These are phyloP conservation scores for Sula dactylatra DNA, from an alignment of 2,113 vertebrate species.

Conservation along the genomic window DNA sequence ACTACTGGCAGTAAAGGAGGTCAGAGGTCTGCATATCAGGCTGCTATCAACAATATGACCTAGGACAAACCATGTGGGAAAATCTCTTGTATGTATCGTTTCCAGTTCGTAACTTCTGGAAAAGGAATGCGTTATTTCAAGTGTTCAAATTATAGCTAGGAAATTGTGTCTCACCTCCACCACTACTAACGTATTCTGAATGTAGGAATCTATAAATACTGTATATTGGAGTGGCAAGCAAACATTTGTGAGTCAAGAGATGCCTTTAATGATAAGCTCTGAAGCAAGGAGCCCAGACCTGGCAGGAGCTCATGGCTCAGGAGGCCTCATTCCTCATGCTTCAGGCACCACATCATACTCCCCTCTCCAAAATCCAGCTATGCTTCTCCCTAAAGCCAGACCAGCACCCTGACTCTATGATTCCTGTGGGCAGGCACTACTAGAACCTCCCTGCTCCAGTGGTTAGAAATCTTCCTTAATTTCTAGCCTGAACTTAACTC, in stretches of 20 bases:
- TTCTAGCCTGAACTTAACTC: background rate
- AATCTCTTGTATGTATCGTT: background rate
- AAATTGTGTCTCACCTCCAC: background rate
- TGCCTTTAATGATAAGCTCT: background rate
- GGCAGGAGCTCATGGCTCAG: background rate
- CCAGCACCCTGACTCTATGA: background rate
- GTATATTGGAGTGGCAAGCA: background rate
- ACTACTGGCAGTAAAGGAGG: background rate
- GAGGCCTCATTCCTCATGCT: background rate
- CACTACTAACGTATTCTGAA: background rate
- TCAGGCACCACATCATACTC: background rate
- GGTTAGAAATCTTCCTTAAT: background rate
- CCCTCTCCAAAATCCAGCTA: background rate
- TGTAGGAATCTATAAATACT: background rate
- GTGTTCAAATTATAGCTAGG: background rate
- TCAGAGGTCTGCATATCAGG: background rate
- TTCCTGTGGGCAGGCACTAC: background rate
- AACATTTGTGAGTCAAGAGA: background rate
- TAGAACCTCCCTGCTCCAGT: background rate
- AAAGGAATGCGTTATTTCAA: background rate
- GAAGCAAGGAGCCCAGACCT: background rate
- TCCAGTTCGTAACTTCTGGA: background rate
- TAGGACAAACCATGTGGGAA: background rate
- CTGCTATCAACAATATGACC: background rate
- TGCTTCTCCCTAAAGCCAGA: background rate